These are phyloP conservation scores for Gnathonemus longibarbis DNA, from an alignment of 2,113 vertebrate genomes.

Conservation along the genomic window DNA sequence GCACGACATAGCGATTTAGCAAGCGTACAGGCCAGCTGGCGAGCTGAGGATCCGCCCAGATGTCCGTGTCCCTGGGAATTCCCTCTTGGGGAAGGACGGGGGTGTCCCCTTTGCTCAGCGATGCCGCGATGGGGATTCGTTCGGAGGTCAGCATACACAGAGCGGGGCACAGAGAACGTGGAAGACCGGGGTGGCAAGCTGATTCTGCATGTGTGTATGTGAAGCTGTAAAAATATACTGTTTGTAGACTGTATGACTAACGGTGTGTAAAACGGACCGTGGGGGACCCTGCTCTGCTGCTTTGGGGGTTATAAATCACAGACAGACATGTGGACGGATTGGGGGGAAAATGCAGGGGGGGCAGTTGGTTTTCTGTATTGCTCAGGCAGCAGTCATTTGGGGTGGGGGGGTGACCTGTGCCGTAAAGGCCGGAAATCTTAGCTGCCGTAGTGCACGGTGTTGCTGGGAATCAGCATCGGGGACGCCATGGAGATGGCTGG, in stretches of 20 bases:
- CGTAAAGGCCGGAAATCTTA: slow-evolving; percentile 56
- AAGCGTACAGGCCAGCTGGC: neutral
- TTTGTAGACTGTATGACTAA: neutral
- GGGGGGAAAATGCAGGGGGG: neutral
- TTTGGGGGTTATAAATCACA: neutral
- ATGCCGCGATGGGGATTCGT: neutral
- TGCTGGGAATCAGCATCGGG: slow-evolving; percentile 87
- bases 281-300: neutral
- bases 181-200: neutral
- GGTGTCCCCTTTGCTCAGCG: neutral
- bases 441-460: slow-evolving; percentile 93
- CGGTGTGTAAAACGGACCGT: neutral
- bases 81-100: neutral
- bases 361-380: slow-evolving; percentile 62
- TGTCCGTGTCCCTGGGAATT: neutral
- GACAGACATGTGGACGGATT: neutral
- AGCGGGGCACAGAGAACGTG: neutral
- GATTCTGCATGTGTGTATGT: neutral
- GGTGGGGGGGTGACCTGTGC: slow-evolving; percentile 29
- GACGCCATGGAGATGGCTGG: slow-evolving; percentile 91
- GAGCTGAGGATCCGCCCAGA: neutral
- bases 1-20: neutral
- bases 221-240: slow-evolving; percentile 14
- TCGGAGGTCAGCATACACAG: neutral
- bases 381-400: slow-evolving; percentile 36